These are phyloP conservation scores for Ceuthmochares aereus DNA, from an alignment of 2,113 vertebrate genomes.

Conservation along the genomic window DNA sequence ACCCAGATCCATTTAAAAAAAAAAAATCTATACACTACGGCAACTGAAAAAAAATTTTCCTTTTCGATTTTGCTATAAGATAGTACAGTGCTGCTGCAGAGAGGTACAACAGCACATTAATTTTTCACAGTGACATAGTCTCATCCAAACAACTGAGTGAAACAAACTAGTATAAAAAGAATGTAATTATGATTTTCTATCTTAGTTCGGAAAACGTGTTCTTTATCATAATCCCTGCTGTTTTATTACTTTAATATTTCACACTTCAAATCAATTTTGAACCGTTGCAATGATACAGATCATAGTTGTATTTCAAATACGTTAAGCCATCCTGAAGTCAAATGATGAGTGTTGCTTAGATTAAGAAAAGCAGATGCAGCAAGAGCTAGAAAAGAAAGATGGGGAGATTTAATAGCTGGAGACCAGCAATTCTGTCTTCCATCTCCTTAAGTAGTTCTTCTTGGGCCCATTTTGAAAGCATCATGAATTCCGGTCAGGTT, in stretches of 20 bases:
- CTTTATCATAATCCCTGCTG: background rate
- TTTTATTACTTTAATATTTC: background rate
- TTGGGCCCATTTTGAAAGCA: background rate
- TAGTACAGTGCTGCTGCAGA: background rate
- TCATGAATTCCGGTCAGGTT: background rate
- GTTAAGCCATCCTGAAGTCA: conserved; percentile 11
- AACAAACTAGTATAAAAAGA: conserved; percentile 6
- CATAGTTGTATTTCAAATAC: conserved; percentile 20
- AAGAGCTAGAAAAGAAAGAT: background rate
- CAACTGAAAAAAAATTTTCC: background rate
- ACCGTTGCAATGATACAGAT: conserved; percentile 5
- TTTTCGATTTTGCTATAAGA: background rate
- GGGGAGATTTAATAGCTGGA: background rate
- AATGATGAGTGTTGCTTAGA: background rate
- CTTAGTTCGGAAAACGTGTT: conserved; percentile 1
- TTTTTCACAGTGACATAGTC: background rate
- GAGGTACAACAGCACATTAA: background rate
- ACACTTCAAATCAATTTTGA: conserved; percentile 8
- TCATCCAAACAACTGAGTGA: background rate
- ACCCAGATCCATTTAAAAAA: background rate
- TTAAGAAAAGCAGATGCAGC: background rate
- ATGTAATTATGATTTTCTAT: conserved; percentile 1
- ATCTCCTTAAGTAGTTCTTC: background rate
- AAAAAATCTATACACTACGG: background rate
- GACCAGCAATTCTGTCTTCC: background rate